A percentile compares a stretch with the other conserved stretches of the same genome.
phyloP scores from a whole-genome alignment of 2,113 vertebrate species.

The Oreochromis aureus region DNA sequence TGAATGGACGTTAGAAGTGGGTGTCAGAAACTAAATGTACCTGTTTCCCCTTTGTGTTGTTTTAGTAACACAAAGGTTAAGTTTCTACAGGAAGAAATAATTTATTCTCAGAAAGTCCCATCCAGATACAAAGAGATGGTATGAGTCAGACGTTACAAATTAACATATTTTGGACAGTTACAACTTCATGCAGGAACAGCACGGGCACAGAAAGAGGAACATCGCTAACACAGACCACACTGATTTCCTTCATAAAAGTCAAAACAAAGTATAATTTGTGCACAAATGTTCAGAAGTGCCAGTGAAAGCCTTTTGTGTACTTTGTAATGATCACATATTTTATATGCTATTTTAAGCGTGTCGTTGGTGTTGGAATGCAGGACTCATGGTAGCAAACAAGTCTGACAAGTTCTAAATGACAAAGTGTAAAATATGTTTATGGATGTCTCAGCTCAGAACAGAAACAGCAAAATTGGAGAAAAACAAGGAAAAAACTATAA shows the following conservation, averaged over 20 bases:
- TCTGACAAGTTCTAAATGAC: background rate
- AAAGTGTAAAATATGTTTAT: background rate
- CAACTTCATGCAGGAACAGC: background rate
- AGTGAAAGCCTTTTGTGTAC: background rate
- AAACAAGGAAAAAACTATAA: background rate
- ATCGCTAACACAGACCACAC: background rate
- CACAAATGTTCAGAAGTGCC: background rate
- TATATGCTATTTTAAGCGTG: background rate
- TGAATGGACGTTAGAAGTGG: background rate
- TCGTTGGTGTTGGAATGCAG: background rate
- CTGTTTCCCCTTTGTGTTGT: background rate
- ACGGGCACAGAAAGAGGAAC: background rate
- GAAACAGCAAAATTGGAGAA: background rate
- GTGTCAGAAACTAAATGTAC: background rate
- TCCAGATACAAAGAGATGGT: background rate
- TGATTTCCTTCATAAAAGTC: background rate
- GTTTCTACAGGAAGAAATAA: background rate
- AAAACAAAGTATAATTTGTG: background rate
- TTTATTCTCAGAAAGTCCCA: background rate
- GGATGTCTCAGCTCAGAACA: background rate
- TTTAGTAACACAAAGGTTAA: background rate
- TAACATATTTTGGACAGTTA: background rate
- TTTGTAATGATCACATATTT: background rate
- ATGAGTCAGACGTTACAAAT: background rate
- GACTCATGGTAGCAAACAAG: background rate